Conservation (phyloP, 2,113 vertebrate species). For the Rhipidura dahli region DNA sequence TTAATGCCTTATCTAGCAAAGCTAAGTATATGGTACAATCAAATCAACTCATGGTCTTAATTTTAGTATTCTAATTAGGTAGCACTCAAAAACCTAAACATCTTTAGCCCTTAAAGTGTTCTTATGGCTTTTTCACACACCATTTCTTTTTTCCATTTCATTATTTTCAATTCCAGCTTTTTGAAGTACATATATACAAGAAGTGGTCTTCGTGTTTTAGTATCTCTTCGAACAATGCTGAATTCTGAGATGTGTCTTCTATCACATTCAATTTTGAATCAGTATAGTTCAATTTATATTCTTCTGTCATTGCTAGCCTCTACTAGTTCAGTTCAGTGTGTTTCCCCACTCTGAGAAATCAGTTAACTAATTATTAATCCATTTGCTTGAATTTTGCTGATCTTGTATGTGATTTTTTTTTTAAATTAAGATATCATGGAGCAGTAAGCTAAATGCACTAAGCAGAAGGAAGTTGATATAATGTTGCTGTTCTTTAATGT, state of each 20-base stretch:
- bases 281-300: not conserved
- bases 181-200: not conserved
- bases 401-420: not conserved
- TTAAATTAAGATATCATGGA: not conserved
- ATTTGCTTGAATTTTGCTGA: not conserved
- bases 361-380: not conserved
- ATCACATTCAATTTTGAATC: not conserved
- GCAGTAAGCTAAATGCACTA: not conserved
- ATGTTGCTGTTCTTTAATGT: not conserved
- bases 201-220: accelerated
- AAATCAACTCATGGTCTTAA: not conserved
- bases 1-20: not conserved
- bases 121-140: not conserved
- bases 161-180: not conserved
- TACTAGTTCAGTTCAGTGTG: not conserved
- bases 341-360: not conserved
- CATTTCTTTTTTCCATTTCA: not conserved
- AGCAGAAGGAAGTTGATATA: not conserved
- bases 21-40: not conserved
- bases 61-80: not conserved
- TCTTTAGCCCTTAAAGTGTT: not conserved
- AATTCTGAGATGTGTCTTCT: not conserved
- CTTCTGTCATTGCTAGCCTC: not conserved
- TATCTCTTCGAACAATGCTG: not conserved
- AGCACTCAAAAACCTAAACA: not conserved